phyloP scores from a whole-genome alignment of 2,888 invertebrate genomes.

The Troides aeacus region DNA sequence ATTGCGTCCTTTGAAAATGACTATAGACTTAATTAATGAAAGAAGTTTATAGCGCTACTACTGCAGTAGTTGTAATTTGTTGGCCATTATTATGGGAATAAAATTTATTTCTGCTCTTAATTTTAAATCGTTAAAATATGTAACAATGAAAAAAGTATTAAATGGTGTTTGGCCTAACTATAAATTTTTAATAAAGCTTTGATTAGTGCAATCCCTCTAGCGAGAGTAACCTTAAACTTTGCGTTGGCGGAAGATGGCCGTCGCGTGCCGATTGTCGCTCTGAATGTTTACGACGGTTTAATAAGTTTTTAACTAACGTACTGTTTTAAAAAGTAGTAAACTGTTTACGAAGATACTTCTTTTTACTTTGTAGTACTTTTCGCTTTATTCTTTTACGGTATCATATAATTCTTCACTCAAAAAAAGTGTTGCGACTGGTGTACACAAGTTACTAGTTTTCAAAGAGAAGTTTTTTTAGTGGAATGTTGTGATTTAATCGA shows the following conservation, averaged over 20 bases:
- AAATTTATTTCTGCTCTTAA: not conserved
- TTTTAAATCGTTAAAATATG: not conserved
- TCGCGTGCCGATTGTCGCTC: conserved; percentile 74
- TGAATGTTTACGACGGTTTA: conserved; percentile 69
- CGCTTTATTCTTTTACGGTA: conserved; percentile 49
- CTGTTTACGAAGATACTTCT: conserved; percentile 48
- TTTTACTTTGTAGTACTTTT: conserved; percentile 41
- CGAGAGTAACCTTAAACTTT: conserved; percentile 58
- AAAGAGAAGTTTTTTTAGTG: conserved; percentile 64
- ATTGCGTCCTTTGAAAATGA: too few species aligned
- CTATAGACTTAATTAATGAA: too few species aligned
- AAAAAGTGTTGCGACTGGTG: conserved; percentile 64
- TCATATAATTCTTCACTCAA: conserved; percentile 58
- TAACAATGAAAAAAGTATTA: not conserved
- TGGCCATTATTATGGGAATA: not conserved
- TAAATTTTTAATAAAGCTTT: conserved; percentile 22
- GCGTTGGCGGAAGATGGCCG: conserved; percentile 77
- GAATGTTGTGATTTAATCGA: conserved; percentile 74
- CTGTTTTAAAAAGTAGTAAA: conserved; percentile 47
- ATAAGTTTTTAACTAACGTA: conserved; percentile 64
- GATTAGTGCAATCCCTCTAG: conserved; percentile 55
- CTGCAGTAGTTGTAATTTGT: not conserved
- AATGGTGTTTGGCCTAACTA: not conserved
- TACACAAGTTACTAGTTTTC: conserved; percentile 68
- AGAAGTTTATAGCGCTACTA: too few species aligned